Base-by-base conservation (phyloP, 2,888 invertebrate genomes). In the Pristionchus maxplancki region DNA sequence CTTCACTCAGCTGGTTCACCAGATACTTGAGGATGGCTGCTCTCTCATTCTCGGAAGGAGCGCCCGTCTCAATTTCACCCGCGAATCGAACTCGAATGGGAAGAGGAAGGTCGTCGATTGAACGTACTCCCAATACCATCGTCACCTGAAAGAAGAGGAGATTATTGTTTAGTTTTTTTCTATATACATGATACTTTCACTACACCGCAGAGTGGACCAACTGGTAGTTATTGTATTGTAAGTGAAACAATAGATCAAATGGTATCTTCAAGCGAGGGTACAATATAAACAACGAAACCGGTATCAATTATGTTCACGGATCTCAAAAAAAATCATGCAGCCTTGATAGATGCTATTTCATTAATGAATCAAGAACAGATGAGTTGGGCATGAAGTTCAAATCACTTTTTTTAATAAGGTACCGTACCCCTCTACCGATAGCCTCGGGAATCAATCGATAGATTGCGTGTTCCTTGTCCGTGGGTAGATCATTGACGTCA, bases 1-100 rank as follows among this genome's bases (percentile, higher is more conserved):
- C 83, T 1, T 87, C 50, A 31, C 11, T 20, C 15, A 88, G 31
- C 71, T 58, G 4, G 9, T 11, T n/a, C 24, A 81, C 58, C 1
- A 88, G 88, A 88, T 81, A 13, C 24, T 40, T 37, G 37, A 88
- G 78, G 6, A 88, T 88, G 17, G 34, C 78, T 20, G 53, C 81
- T 28, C 90, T 67, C 28, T 90, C 90, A 6, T 6, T 4, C 20
- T 40, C 84, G 15, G 89, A 87, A 4, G 92, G 92, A 17, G 89
- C 88, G n/a, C 89, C 81, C 15, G 90, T 24, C 81, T 92, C 92
- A 13, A 92, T 71, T 87, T 93, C 94, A 3, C 92, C 88, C 24
- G 92, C 90, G 89, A 94, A 93, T 9, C 93, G 89, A 24, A 93
- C 91, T 53, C 93, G 90, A 50, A 92, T 78, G 20, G 90, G 89